Base-by-base conservation (phyloP, 2,888 invertebrate genomes). In the Phlogophora meticulosa region DNA sequence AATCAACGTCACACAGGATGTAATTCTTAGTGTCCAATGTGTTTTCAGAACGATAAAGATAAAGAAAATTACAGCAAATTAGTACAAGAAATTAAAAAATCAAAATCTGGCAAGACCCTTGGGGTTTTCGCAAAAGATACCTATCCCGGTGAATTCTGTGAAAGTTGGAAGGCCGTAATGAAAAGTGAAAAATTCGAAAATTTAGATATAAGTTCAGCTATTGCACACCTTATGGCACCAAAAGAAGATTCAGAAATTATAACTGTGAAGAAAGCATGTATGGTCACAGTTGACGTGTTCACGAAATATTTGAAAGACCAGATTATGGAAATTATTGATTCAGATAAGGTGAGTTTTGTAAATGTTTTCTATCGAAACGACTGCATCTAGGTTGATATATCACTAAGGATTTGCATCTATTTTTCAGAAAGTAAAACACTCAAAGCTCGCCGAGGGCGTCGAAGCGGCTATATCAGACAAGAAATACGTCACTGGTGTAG, bases 321-420 rank as follows among this genome's bases (percentile, higher is more conserved):
- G 93, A 98, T 99, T 78, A 99, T 99, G 98, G 99, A 99, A 91
- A 98, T 99, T 81, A 99, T 99, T 88, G 99, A 99, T 96, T 98
- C 98, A 5, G 99, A 99, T 90, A 99, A 98, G 96, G 98, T 97
- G 91, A 88, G 84, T 73, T 38, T 13, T 32, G 1, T 36, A 7
- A 3, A n/a, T 10, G 15, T 17, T 2, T 7, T 22, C 10, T 34
- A 67, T 15, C 10, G 11, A 51, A 51, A n/a, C 11, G 5, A 3
- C 2, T 9, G 15, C 1, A 24, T 4, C 4, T 5, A 4, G 28
- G 5, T 15, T 22, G 24, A 11, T 48, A 40, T 17, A 7, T 53
- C 5, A 9, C 15, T 34, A 36, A 49, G 15, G 0, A 15, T 22
- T n/a, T 32, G 11, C 5, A 13, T 56, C 67, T 36, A 45, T 57